These are phyloP conservation scores for Microctenopoma stevenorrisi DNA, from an alignment of 2,797 vertebrate genomes.

Conservation along the genomic window DNA sequence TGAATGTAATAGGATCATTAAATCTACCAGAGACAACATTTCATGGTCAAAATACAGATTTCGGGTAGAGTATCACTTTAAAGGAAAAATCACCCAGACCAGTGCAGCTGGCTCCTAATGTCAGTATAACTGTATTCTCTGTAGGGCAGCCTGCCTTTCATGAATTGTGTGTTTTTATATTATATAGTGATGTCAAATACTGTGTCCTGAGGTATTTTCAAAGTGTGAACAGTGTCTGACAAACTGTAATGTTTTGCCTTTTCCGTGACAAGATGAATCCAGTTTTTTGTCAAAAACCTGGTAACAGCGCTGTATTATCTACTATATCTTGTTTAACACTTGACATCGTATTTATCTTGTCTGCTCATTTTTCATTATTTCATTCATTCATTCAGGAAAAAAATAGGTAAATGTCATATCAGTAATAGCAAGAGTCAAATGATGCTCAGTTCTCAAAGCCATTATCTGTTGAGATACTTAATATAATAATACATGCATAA, in stretches of 20 bases:
- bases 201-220: conserved; percentile 6
- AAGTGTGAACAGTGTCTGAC: conserved; percentile 15
- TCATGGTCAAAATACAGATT: conserved; percentile 7
- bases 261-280: conserved; percentile 7
- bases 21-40: background rate
- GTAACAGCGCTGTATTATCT: background rate
- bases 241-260: conserved; percentile 4
- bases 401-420: conserved; percentile 3
- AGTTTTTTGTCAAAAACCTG: conserved; percentile 8
- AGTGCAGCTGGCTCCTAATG: conserved; percentile 4
- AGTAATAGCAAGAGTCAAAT: conserved; percentile 6
- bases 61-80: conserved; percentile 1
- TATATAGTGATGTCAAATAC: background rate
- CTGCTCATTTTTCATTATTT: conserved; percentile 2
- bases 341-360: background rate
- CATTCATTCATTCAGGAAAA: background rate
- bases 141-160: conserved; percentile 34
- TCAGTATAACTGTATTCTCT: conserved; percentile 24
- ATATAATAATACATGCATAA: conserved; percentile 14
- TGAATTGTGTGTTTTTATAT: conserved; percentile 16
- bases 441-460: conserved; percentile 33
- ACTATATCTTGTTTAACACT: background rate
- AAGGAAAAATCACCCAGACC: conserved; percentile 11
- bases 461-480: conserved; percentile 29
- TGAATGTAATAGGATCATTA: background rate